Evolutionary conservation across 2,888 invertebrate genomes (phyloP).

Genomic region (Exephanes ischioxanthus): DNA sequence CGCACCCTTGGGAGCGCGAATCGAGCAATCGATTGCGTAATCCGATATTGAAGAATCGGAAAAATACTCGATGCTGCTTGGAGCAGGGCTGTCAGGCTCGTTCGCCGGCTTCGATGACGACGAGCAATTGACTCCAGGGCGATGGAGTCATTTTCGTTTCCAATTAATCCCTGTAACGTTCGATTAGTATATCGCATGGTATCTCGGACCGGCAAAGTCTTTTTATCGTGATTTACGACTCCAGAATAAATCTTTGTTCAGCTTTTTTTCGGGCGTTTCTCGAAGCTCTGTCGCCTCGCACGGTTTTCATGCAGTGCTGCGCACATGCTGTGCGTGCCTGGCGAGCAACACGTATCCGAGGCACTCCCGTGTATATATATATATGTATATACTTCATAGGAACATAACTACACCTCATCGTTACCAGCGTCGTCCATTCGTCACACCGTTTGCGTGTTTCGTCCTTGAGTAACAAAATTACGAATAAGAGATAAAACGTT

Average conservation of each 20-base stretch:
- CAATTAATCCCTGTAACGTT: slow-evolving; percentile 49
- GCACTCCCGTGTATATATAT: not conserved
- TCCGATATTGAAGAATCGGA: slow-evolving; percentile 56
- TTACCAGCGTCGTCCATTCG: not conserved
- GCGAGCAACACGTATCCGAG: not conserved
- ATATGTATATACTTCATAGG: not conserved
- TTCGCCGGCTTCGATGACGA: slow-evolving; percentile 29
- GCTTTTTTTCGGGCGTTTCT: slow-evolving; percentile 38
- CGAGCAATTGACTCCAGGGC: slow-evolving; percentile 45
- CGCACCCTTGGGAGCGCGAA: not conserved
- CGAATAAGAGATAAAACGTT: slow-evolving; percentile 18
- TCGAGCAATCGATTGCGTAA: slow-evolving; percentile 41
- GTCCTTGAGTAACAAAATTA: slow-evolving; percentile 24
- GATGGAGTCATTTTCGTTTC: slow-evolving; percentile 51
- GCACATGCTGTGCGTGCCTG: slow-evolving; percentile 1
- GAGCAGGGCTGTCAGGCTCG: slow-evolving; percentile 28
- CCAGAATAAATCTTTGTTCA: slow-evolving; percentile 54
- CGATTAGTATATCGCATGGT: slow-evolving; percentile 38
- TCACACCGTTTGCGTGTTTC: slow-evolving; percentile 4
- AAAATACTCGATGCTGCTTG: slow-evolving; percentile 39
- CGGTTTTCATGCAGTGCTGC: not conserved
- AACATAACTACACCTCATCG: slow-evolving; percentile 15
- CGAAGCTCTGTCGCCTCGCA: not conserved
- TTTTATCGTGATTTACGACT: slow-evolving; percentile 42
- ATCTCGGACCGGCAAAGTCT: slow-evolving; percentile 7